Percentiles rank a stretch among this genome's conserved stretches.
Evolutionary conservation across 2,797 vertebrate genomes (phyloP).

Genomic region (Melanogrammus aeglefinus): DNA sequence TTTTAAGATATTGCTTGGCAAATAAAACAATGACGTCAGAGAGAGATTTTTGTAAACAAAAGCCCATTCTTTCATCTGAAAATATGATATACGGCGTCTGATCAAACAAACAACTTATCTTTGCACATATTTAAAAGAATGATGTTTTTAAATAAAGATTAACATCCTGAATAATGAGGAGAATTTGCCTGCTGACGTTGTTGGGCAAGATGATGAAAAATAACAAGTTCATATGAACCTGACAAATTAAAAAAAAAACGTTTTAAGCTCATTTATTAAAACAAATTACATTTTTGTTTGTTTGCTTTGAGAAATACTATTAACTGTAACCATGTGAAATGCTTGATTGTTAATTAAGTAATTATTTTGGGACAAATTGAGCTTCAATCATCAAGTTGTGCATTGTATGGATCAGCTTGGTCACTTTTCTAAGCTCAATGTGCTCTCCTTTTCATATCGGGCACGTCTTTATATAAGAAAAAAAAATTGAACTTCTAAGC

Average conservation of each 20-base stretch:
- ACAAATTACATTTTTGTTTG: neutral
- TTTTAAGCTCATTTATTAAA: neutral
- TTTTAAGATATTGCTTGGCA: neutral
- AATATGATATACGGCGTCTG: neutral
- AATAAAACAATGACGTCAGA: neutral
- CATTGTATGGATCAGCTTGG: slow-evolving; percentile 3
- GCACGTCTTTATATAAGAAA: slow-evolving; percentile 8
- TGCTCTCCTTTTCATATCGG: slow-evolving; percentile 16
- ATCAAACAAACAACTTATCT: neutral
- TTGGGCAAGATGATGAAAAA: neutral
- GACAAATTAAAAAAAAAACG: neutral
- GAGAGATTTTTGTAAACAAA: neutral
- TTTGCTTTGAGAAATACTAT: neutral
- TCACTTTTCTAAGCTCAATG: slow-evolving; percentile 24
- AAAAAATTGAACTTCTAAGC: slow-evolving; percentile 31
- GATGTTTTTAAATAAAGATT: neutral
- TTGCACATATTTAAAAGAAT: neutral
- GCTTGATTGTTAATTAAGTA: neutral
- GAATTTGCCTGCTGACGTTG: neutral
- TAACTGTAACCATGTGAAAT: neutral
- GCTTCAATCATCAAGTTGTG: neutral
- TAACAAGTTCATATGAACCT: neutral
- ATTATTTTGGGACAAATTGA: neutral
- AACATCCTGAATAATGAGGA: neutral
- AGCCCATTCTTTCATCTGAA: neutral